A percentile compares a stretch with the other conserved stretches of the same genome.
phyloP scores from a whole-genome alignment of 2,888 invertebrate genomes.

The Laothoe populi region DNA sequence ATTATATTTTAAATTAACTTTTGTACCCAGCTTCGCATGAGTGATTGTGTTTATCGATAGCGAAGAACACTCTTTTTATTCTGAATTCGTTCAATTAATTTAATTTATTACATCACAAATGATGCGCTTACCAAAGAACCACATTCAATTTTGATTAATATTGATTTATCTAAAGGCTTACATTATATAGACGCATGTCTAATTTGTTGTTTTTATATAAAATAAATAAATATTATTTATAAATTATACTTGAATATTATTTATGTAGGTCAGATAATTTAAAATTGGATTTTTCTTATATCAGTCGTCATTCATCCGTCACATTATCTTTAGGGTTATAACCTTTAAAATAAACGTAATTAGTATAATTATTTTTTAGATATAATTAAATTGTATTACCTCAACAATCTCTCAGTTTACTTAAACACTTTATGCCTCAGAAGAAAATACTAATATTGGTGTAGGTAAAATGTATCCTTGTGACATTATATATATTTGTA shows the following conservation, averaged over 20 bases:
- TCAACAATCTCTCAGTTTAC: slow-evolving; percentile 6
- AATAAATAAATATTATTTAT: too few species aligned
- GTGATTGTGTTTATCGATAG: too few species aligned
- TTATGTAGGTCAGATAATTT: slow-evolving; percentile 41
- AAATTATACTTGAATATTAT: slow-evolving; percentile 27
- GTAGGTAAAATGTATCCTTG: background rate
- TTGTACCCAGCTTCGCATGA: too few species aligned
- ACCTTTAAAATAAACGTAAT: slow-evolving; percentile 64
- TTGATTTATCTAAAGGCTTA: too few species aligned
- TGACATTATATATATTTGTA: background rate
- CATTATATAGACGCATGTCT: too few species aligned
- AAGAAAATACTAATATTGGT: background rate
- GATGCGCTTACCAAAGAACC: too few species aligned
- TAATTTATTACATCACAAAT: too few species aligned
- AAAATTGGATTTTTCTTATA: slow-evolving; percentile 42
- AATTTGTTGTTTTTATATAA: too few species aligned
- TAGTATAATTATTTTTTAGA: slow-evolving; percentile 61
- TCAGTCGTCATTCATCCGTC: slow-evolving; percentile 53
- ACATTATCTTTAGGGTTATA: slow-evolving; percentile 69
- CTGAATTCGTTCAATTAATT: too few species aligned
- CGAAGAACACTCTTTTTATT: too few species aligned
- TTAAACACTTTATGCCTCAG: background rate
- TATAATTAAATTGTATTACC: slow-evolving; percentile 47
- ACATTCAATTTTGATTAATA: too few species aligned
- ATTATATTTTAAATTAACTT: background rate